These are phyloP conservation scores for Spisula solida DNA, from an alignment of 2,888 invertebrate species.

Conservation along the genomic window DNA sequence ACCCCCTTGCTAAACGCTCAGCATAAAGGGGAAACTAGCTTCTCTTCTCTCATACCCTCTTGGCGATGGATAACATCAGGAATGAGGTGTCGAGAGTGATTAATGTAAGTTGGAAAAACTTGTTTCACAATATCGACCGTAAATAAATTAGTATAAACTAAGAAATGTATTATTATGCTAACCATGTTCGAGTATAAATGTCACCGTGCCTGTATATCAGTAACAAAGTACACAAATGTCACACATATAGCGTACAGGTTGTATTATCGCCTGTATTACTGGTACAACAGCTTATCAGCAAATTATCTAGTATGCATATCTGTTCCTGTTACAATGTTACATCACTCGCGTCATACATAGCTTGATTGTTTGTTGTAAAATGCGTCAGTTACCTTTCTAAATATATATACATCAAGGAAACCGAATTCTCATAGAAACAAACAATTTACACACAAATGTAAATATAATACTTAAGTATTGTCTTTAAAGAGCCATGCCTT, in stretches of 20 bases:
- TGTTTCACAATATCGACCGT: no score
- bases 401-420: background rate
- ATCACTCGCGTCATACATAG: background rate
- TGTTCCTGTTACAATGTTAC: background rate
- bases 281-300: background rate
- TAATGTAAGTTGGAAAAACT: no score
- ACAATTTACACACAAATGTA: background rate
- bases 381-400: background rate
- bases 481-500: no score
- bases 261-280: background rate
- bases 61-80: no score
- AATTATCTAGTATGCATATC: background rate
- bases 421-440: background rate
- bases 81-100: no score
- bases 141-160: no score
- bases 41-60: no score
- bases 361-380: background rate
- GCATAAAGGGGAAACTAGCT: no score
- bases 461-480: background rate
- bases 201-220: background rate
- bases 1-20: no score
- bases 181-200: background rate
- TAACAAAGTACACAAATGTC: no score
- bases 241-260: no score
- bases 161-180: no score